A percentile compares a stretch with the other conserved stretches of the same genome.
Evolutionary conservation across 2,113 vertebrate species (phyloP).

Genomic region (Lontra canadensis): DNA sequence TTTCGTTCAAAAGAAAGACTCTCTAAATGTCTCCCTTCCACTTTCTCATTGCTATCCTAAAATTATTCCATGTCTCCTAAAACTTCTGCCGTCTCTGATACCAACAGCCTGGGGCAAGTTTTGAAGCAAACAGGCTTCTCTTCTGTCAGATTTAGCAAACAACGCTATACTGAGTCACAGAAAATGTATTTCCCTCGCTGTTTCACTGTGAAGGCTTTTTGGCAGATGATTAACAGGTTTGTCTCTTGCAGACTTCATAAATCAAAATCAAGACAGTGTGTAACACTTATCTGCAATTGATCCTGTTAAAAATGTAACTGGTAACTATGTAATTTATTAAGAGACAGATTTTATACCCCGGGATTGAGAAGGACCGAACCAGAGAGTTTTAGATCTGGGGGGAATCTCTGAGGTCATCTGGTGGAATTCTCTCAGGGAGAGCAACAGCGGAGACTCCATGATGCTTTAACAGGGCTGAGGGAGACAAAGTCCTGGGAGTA

Average conservation of each 20-base stretch:
- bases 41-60: background rate
- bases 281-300: background rate
- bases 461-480: background rate
- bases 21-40: background rate
- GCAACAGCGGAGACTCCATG: background rate
- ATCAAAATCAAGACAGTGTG: background rate
- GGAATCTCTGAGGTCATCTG: background rate
- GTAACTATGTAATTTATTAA: background rate
- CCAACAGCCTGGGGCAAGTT: background rate
- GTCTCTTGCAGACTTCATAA: background rate
- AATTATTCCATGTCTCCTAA: slow-evolving; percentile 27
- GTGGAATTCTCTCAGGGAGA: background rate
- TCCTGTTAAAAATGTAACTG: background rate
- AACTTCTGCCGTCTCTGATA: background rate
- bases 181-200: slow-evolving; percentile 7
- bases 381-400: background rate
- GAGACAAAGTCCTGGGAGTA: background rate
- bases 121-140: background rate
- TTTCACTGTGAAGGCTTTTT: background rate
- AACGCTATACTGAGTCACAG: background rate
- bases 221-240: background rate
- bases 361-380: background rate
- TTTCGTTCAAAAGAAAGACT: slow-evolving; percentile 26
- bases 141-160: background rate
- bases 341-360: background rate